A percentile compares a stretch with the other conserved stretches of the same genome.
Conservation (phyloP, 2,113 vertebrate genomes). For the Empidonax traillii region DNA sequence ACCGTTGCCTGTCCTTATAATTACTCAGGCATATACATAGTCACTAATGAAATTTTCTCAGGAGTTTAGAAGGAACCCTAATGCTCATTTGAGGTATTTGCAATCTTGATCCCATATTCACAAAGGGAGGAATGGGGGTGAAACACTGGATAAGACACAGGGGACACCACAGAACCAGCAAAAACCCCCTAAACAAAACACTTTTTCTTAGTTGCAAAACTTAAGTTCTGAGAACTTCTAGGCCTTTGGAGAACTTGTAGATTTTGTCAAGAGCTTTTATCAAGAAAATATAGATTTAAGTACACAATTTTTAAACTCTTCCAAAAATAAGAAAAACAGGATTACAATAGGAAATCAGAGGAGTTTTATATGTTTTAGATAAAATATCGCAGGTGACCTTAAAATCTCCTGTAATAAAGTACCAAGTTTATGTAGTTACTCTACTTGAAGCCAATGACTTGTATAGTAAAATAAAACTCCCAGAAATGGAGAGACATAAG, state of each 20-base stretch:
- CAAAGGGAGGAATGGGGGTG: background rate
- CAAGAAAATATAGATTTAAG: background rate
- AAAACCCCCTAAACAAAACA: accelerated
- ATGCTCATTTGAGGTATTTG: background rate
- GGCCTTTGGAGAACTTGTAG: background rate
- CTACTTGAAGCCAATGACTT: background rate
- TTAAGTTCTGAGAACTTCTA: background rate
- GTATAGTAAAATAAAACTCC: background rate
- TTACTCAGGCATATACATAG: background rate
- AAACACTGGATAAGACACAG: accelerated
- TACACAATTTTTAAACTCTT: background rate
- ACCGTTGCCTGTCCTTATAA: background rate
- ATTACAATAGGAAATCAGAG: background rate
- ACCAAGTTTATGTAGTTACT: background rate
- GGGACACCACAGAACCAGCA: background rate
- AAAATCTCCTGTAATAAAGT: background rate
- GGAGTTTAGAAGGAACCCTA: background rate
- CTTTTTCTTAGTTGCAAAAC: background rate
- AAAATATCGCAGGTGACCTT: background rate
- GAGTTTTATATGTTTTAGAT: background rate
- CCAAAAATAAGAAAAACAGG: background rate
- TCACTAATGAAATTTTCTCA: background rate
- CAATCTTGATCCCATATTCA: background rate
- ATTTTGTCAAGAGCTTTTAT: background rate
- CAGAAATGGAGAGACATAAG: background rate